A percentile compares a stretch with the other conserved stretches of the same genome.
Conservation (phyloP, 2,888 invertebrate genomes). For the Mamestra brassicae region DNA sequence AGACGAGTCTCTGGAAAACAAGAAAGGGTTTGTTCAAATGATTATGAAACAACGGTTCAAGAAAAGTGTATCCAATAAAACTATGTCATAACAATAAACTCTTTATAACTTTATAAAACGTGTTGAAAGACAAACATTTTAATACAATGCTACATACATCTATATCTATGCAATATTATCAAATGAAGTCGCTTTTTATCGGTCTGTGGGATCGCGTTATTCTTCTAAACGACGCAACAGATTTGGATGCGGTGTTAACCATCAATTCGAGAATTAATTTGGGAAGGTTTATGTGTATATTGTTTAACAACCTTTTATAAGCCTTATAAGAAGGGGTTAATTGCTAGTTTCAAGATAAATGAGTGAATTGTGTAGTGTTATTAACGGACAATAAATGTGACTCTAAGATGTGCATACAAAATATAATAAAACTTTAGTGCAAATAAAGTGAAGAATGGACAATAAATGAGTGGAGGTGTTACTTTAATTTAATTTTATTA, state of each 20-base stretch:
- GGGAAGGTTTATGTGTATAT: background rate
- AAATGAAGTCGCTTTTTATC: background rate
- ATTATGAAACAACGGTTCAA: conserved; percentile 15
- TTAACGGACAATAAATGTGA: conserved; percentile 53
- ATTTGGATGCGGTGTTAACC: background rate
- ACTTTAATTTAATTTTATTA: conserved; percentile 9
- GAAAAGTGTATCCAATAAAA: conserved; percentile 19
- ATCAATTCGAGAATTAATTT: too few relatives aligned
- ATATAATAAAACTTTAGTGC: conserved; percentile 47
- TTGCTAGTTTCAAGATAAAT: conserved; percentile 30
- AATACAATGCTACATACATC: conserved; percentile 12
- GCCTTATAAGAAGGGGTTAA: too few relatives aligned
- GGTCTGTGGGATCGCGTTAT: background rate
- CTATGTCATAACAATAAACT: conserved; percentile 7
- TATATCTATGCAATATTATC: background rate
- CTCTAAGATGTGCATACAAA: conserved; percentile 26
- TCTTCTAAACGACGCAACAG: background rate
- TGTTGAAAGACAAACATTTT: conserved; percentile 27
- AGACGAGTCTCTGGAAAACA: conserved; percentile 9
- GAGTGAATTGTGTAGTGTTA: conserved; percentile 40
- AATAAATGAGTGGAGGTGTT: conserved; percentile 45
- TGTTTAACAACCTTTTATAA: too few relatives aligned
- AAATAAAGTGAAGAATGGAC: conserved; percentile 43
- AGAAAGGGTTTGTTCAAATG: conserved; percentile 6
- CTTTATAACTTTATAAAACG: conserved; percentile 33